These are phyloP conservation scores for Toxonevra muliebris DNA, from an alignment of 2,888 invertebrate genomes.

Conservation along the genomic window DNA sequence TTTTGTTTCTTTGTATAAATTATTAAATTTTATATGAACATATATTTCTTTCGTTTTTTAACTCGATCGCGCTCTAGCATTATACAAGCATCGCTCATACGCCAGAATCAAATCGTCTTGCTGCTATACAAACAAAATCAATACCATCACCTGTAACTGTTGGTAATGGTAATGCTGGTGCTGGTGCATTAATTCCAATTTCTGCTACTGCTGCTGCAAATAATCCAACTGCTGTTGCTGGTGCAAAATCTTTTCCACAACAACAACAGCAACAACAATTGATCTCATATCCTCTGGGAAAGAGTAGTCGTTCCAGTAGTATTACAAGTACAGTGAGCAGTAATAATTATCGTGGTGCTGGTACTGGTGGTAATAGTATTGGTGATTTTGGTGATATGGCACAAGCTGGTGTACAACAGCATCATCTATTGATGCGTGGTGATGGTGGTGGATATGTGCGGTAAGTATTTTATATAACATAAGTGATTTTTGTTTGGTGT, in stretches of 20 bases:
- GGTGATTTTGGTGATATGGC: constrained; percentile 51
- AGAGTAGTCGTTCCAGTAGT: constrained; percentile 56
- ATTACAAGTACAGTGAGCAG: constrained; percentile 54
- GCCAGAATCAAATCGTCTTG: constrained; percentile 81
- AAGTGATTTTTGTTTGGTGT: no score
- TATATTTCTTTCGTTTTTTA: constrained; percentile 31
- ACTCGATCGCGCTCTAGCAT: constrained; percentile 71
- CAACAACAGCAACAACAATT: constrained; percentile 57
- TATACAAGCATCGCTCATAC: constrained; percentile 87
- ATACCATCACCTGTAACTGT: constrained; percentile 42
- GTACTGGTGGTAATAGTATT: constrained; percentile 40
- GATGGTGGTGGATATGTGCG: constrained; percentile 41
- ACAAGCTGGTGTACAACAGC: constrained; percentile 45
- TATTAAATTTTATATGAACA: not conserved
- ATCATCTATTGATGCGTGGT: constrained; percentile 49
- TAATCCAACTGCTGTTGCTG: constrained; percentile 44
- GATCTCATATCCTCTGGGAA: constrained; percentile 62
- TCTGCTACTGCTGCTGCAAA: constrained; percentile 47
- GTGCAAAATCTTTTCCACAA: constrained; percentile 49
- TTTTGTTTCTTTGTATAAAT: not conserved
- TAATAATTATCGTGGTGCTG: constrained; percentile 44
- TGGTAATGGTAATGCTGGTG: constrained; percentile 45
- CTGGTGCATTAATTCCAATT: constrained; percentile 47
- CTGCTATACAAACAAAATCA: constrained; percentile 53
- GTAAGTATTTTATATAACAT: not conserved